These are phyloP conservation scores for Pilophorus perplexus DNA, from an alignment of 2,888 invertebrate species.

Conservation along the genomic window DNA sequence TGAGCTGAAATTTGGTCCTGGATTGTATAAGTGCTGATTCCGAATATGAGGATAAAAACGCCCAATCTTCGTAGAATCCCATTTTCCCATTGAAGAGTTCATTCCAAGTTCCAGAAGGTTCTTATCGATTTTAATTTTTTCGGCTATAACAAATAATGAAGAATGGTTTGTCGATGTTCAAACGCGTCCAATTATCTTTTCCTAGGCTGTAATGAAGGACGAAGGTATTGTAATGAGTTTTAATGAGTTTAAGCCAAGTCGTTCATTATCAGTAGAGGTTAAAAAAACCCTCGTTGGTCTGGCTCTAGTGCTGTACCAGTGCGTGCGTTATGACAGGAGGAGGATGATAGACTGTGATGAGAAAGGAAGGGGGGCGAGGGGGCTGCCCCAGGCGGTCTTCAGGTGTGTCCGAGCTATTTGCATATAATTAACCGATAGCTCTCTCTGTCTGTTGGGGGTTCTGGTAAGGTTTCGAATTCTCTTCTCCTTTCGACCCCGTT, in stretches of 20 bases:
- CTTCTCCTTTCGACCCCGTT: not conserved
- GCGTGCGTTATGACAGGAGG: constrained; percentile 21
- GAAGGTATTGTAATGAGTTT: not conserved
- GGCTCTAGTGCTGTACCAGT: constrained; percentile 6
- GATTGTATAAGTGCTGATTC: too few species aligned
- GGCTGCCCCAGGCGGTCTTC: constrained; percentile 25
- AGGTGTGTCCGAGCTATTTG: constrained; percentile 36
- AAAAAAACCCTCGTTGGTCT: not conserved
- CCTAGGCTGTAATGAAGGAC: not conserved
- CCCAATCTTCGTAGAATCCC: too few species aligned
- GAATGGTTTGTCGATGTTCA: too few species aligned
- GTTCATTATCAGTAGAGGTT: not conserved
- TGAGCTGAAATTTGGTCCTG: too few species aligned
- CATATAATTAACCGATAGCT: constrained; percentile 32
- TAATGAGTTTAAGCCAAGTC: not conserved
- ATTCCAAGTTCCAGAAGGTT: too few species aligned
- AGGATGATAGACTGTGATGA: constrained; percentile 9
- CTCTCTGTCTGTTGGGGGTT: constrained; percentile 24
- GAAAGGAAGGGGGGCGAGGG: not conserved
- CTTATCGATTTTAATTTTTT: too few species aligned
- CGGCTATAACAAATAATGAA: too few species aligned
- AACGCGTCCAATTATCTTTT: not conserved
- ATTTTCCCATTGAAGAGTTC: too few species aligned
- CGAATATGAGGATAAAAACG: too few species aligned
- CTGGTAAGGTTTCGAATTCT: constrained; percentile 23